phyloP scores from a whole-genome alignment of 1,140 invertebrate genomes.

The Papilio helenus region DNA sequence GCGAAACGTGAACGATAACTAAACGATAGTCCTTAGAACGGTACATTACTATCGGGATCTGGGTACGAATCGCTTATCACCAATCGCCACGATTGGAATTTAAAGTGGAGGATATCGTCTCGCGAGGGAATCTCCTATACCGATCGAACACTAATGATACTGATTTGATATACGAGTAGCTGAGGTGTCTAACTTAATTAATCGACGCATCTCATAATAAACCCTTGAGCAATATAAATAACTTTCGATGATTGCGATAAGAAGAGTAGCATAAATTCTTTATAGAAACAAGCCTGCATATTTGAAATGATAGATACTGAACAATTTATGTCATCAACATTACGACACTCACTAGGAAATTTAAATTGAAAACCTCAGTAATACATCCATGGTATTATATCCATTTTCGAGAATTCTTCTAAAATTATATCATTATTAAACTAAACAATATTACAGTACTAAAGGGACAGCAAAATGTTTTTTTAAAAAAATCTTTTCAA shows the following conservation, averaged over 20 bases:
- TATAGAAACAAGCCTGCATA: no score
- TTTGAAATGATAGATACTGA: no score
- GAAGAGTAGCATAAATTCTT: neutral
- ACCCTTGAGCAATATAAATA: slow-evolving; percentile 22
- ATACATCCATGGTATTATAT: neutral
- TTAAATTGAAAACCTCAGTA: no score
- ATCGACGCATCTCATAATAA: neutral
- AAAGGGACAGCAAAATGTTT: neutral
- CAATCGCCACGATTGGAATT: slow-evolving; percentile 74
- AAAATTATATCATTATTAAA: neutral
- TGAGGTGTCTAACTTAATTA: slow-evolving; percentile 19
- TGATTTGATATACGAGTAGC: slow-evolving; percentile 39
- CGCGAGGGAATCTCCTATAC: slow-evolving; percentile 43
- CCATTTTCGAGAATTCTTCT: no score
- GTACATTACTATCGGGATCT: slow-evolving; percentile 70
- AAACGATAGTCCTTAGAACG: slow-evolving; percentile 73
- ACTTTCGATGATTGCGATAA: neutral
- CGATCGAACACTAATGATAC: slow-evolving; percentile 24
- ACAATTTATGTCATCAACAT: no score
- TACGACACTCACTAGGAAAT: neutral
- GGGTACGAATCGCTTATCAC: slow-evolving; percentile 76
- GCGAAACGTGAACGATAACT: slow-evolving; percentile 81
- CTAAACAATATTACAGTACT: no score
- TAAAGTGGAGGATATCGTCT: slow-evolving; percentile 50
- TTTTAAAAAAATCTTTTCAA: neutral